phyloP scores from a whole-genome alignment of 23 tunicate genomes.

The Ciona savignyi region DNA sequence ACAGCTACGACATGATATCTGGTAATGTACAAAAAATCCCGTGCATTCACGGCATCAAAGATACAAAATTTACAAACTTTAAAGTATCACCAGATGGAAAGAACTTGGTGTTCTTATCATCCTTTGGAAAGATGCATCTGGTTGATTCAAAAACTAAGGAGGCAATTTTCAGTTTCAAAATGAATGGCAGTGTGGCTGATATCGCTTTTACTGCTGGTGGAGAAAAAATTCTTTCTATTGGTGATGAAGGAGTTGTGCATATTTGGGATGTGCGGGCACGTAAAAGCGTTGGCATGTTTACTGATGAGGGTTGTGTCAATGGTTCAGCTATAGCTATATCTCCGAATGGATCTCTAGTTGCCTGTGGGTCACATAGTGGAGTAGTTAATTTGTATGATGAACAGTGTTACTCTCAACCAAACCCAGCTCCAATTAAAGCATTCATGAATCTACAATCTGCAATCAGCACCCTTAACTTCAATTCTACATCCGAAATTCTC shows the following conservation, averaged over 20 bases:
- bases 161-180: slow-evolving; percentile 56
- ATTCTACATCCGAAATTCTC: slow-evolving; percentile 77
- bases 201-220: slow-evolving; percentile 62
- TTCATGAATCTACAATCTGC: slow-evolving; percentile 68
- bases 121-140: slow-evolving; percentile 77
- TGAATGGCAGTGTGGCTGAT: slow-evolving; percentile 80
- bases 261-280: slow-evolving; percentile 56
- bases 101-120: slow-evolving; percentile 59
- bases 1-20: slow-evolving; percentile 62
- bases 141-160: slow-evolving; percentile 63
- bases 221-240: slow-evolving; percentile 46
- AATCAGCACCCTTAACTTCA: slow-evolving; percentile 38
- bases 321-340: slow-evolving; percentile 69
- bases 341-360: slow-evolving; percentile 29
- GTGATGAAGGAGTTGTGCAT: slow-evolving; percentile 71
- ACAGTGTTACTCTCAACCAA: slow-evolving; percentile 8
- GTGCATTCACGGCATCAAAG: slow-evolving; percentile 29
- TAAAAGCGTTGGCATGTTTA: slow-evolving; percentile 49
- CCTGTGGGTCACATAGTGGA: slow-evolving; percentile 88
- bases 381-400: slow-evolving; percentile 68
- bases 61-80: slow-evolving; percentile 20
- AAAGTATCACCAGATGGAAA: slow-evolving; percentile 76
- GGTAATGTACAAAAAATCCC: slow-evolving; percentile 46
- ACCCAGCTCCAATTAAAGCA: slow-evolving; percentile 38
- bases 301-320: slow-evolving; percentile 59